A percentile compares a stretch with the other conserved stretches of the same genome.
These are phyloP conservation scores for Laticauda colubrina DNA, from an alignment of 2,113 vertebrate genomes.

Conservation along the genomic window DNA sequence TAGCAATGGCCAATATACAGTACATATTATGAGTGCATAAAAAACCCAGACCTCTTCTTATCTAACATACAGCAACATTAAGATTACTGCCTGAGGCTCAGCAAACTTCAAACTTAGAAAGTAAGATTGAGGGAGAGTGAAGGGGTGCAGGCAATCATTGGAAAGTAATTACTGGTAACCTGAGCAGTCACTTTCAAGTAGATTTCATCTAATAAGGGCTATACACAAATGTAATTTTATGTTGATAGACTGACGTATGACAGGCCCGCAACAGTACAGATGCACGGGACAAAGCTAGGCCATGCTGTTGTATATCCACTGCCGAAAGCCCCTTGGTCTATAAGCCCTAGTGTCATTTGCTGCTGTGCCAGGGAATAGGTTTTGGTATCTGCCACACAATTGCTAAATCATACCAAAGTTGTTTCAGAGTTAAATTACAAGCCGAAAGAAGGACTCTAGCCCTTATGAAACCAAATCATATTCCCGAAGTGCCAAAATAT, in stretches of 20 bases:
- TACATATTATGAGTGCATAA: slow-evolving; percentile 49
- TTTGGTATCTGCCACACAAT: neutral
- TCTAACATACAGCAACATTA: slow-evolving; percentile 50
- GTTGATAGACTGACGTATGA: slow-evolving; percentile 53
- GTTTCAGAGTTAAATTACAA: neutral
- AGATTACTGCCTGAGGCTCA: slow-evolving; percentile 58
- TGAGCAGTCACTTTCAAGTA: slow-evolving; percentile 51
- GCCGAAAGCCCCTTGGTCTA: neutral
- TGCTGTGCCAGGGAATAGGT: neutral
- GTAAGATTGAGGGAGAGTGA: slow-evolving; percentile 59
- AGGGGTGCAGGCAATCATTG: slow-evolving; percentile 57
- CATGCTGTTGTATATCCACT: neutral
- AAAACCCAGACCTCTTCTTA: slow-evolving; percentile 59
- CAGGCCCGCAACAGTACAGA: slow-evolving; percentile 38
- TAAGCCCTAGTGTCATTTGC: neutral
- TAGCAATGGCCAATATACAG: slow-evolving; percentile 59
- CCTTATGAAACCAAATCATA: neutral
- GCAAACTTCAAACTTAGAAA: slow-evolving; percentile 60
- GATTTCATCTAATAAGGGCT: slow-evolving; percentile 53
- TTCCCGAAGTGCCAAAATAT: neutral
- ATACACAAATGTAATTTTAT: slow-evolving; percentile 49
- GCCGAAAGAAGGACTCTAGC: neutral
- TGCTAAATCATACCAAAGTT: neutral
- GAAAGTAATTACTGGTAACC: slow-evolving; percentile 62
- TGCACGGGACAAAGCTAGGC: neutral